These are phyloP conservation scores for Heptranchias perlo DNA, from an alignment of 2,113 vertebrate species.

Conservation along the genomic window DNA sequence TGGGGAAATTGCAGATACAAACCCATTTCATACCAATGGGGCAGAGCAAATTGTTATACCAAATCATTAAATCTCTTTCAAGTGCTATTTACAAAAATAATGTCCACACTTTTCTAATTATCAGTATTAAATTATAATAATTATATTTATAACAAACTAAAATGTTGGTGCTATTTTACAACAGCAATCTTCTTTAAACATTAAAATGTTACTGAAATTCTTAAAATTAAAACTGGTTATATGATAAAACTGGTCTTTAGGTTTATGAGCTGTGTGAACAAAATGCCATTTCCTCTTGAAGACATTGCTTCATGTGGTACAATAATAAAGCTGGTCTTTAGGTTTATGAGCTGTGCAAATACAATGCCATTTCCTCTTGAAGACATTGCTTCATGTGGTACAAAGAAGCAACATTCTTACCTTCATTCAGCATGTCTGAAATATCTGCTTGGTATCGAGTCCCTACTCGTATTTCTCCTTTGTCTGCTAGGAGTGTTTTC, in stretches of 20 bases:
- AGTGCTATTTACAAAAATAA: not conserved
- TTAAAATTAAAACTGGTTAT: not conserved
- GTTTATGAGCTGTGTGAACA: not conserved
- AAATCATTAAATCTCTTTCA: not conserved
- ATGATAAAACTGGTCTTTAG: not conserved
- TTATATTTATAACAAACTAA: not conserved
- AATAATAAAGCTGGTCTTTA: not conserved
- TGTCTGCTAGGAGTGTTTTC: constrained; percentile 92
- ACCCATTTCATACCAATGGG: not conserved
- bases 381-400: too few relatives aligned
- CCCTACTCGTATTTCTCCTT: constrained; percentile 95
- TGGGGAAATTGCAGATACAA: not conserved
- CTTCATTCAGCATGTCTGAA: constrained; percentile 89
- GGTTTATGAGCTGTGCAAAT: not conserved
- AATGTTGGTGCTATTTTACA: not conserved
- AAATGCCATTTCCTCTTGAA: not conserved
- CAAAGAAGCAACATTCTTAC: constrained; percentile 50
- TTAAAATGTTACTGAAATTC: not conserved
- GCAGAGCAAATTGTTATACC: not conserved
- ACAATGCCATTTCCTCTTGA: not conserved
- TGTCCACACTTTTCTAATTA: not conserved
- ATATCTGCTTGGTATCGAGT: constrained; percentile 94
- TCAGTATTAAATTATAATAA: too few relatives aligned
- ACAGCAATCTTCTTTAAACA: not conserved
- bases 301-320: too few relatives aligned